A percentile compares a stretch with the other conserved stretches of the same genome.
Conservation (phyloP, 2,797 vertebrate species). For the Sebastes kiyomatsui region DNA sequence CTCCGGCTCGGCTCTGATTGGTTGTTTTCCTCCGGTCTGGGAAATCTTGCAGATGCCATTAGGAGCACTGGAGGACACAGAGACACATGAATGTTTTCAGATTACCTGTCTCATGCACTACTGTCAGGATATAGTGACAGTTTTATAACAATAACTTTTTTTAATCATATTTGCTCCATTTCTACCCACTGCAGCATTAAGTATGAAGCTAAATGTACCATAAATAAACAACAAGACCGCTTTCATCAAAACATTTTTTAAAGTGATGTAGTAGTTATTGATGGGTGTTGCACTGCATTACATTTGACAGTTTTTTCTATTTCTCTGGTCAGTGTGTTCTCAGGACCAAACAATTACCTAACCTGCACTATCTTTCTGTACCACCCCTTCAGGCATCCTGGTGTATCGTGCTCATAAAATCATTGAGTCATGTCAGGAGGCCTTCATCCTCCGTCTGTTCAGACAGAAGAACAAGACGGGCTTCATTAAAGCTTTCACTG, state of each 20-base stretch:
- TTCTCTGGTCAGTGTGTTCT: not conserved
- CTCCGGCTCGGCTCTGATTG: no score
- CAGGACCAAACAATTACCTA: not conserved
- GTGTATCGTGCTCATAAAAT: slow-evolving; percentile 97
- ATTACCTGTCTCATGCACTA: no score
- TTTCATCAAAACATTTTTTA: not conserved
- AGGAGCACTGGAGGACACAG: no score
- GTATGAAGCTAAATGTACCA: not conserved
- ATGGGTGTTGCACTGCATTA: not conserved
- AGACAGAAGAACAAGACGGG: slow-evolving; percentile 98
- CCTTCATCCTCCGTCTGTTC: slow-evolving; percentile 95
- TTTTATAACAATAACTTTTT: no score
- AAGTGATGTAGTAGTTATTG: not conserved
- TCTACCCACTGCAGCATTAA: no score
- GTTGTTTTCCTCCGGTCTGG: no score
- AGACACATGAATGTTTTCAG: fast-evolving
- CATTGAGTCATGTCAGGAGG: slow-evolving; percentile 97
- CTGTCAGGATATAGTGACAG: no score
- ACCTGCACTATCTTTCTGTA: not conserved
- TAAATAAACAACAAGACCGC: not conserved
- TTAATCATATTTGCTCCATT: no score
- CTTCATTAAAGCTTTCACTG: slow-evolving; percentile 98
- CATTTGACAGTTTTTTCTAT: not conserved
- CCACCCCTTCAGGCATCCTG: slow-evolving; percentile 87
- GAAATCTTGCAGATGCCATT: no score